Base-by-base conservation (phyloP, 2,888 invertebrate genomes). In the Agrotis segetum region DNA sequence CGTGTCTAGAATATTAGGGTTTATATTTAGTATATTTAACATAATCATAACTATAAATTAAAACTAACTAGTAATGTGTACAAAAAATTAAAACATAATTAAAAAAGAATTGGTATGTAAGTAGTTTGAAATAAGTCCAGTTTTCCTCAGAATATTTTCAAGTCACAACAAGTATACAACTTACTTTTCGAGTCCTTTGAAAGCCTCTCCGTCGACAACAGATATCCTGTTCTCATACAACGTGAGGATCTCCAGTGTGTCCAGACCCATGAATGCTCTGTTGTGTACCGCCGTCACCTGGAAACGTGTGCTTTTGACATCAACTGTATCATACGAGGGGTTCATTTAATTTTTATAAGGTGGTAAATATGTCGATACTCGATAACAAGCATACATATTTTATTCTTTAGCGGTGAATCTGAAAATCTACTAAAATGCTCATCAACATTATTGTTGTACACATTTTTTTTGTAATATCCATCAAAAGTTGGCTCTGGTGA, bases 161-260 rank as follows among this genome's bases (percentile, higher is more conserved):
- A 11, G 40, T 40, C 2, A 9, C 40, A 40, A 9, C 9, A 40
- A 40, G 11, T 4, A 5, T 46, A 19, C 6, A 47, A 96, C 97
- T 97, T 95, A 98, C 98, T 98, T 98, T 87, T 98, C 98, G 11
- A 99, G 96, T 68, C 99, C 99, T 82, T 98, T 97, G 92, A 99
- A 99, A 49, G 99, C 98, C 77, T 98, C 98, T 14, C 97, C 96
- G 89, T 98, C 98, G 81, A 99, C 97, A 66, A 96, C 96, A 84
- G 97, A 97, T 89, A 99, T 98, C 94, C 97, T 97, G 91, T 98
- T 98, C 92, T 98, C 99, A 92, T 99, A 99, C 49, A 99, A 95
- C 16, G 98, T 98, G 52, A 99, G 96, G 81, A 99, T 98, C 92
- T 99, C 98, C 83, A 99, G 94, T 4, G 98, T 98, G 88, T 98